Conservation (phyloP, 2,797 vertebrate genomes). For the Hirundo rustica region DNA sequence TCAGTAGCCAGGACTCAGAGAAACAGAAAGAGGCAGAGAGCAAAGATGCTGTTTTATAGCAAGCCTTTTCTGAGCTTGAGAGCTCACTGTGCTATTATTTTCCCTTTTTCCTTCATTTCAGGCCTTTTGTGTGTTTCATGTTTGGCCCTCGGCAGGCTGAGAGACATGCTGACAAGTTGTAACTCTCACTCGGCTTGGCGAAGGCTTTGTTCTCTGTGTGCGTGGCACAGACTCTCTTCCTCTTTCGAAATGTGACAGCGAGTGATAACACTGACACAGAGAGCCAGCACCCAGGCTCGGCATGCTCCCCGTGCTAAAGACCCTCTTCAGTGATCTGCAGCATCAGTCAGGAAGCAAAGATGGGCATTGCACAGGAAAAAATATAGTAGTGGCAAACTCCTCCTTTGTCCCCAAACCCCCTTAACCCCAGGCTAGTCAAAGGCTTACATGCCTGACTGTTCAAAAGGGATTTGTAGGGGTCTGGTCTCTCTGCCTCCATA, state of each 20-base stretch:
- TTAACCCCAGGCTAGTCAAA: background rate
- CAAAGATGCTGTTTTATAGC: constrained; percentile 23
- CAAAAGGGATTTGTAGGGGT: background rate
- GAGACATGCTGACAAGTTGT: constrained; percentile 57
- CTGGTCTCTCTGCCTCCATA: fast-evolving
- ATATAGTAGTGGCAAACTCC: fast-evolving
- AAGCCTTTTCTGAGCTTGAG: constrained; percentile 12
- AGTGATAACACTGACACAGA: constrained; percentile 7
- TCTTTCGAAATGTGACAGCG: constrained; percentile 22
- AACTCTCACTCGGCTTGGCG: constrained; percentile 20
- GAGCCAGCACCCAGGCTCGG: background rate
- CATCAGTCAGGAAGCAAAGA: background rate
- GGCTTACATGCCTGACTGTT: fast-evolving
- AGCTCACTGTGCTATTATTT: constrained; percentile 32
- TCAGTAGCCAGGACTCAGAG: constrained; percentile 1
- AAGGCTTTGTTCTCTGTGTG: constrained; percentile 44
- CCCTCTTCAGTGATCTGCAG: background rate
- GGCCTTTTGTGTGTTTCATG: constrained; percentile 44
- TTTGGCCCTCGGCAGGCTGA: constrained; percentile 57
- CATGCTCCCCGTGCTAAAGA: background rate
- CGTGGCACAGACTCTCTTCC: background rate
- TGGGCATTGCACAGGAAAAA: background rate
- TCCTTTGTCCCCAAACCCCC: background rate
- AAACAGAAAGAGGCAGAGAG: background rate
- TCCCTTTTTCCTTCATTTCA: constrained; percentile 23